phyloP scores from a whole-genome alignment of 1,140 invertebrate species.

The Leptinotarsa defecta region DNA sequence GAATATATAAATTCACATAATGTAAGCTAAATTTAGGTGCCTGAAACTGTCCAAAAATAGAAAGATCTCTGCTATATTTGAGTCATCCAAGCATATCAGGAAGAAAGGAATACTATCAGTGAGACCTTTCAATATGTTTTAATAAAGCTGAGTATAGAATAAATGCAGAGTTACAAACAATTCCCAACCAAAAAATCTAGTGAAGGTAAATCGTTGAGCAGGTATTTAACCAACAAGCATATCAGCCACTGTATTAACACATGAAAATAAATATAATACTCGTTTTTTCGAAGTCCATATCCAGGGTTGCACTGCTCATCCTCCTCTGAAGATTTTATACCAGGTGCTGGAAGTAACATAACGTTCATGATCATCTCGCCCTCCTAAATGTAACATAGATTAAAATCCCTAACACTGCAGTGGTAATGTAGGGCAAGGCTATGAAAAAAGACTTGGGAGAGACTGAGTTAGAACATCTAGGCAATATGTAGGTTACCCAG shows the following conservation, averaged over 20 bases:
- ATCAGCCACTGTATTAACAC: constrained; percentile 53
- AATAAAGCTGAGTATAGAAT: constrained; percentile 21
- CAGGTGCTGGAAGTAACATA: constrained; percentile 49
- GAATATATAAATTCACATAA: too few relatives aligned
- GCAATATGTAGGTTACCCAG: constrained; percentile 43
- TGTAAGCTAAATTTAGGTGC: too few relatives aligned
- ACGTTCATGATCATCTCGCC: constrained; percentile 46
- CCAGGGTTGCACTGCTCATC: constrained; percentile 39
- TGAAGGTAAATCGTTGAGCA: constrained; percentile 53
- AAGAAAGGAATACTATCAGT: too few relatives aligned
- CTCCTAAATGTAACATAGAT: constrained; percentile 48
- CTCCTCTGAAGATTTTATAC: constrained; percentile 36
- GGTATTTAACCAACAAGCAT: constrained; percentile 53
- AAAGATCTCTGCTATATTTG: not conserved
- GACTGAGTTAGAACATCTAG: constrained; percentile 46
- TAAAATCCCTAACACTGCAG: constrained; percentile 49
- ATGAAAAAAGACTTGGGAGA: constrained; percentile 40
- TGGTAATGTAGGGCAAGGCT: constrained; percentile 51
- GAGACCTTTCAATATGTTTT: not conserved
- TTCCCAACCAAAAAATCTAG: constrained; percentile 52
- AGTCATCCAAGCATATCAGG: too few relatives aligned
- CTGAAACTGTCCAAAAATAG: not conserved
- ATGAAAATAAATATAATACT: constrained; percentile 52
- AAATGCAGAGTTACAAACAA: constrained; percentile 45
- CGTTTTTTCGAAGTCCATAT: constrained; percentile 47